These are phyloP conservation scores for Temnothorax ravouxi DNA, from an alignment of 2,888 invertebrate genomes.

Conservation along the genomic window DNA sequence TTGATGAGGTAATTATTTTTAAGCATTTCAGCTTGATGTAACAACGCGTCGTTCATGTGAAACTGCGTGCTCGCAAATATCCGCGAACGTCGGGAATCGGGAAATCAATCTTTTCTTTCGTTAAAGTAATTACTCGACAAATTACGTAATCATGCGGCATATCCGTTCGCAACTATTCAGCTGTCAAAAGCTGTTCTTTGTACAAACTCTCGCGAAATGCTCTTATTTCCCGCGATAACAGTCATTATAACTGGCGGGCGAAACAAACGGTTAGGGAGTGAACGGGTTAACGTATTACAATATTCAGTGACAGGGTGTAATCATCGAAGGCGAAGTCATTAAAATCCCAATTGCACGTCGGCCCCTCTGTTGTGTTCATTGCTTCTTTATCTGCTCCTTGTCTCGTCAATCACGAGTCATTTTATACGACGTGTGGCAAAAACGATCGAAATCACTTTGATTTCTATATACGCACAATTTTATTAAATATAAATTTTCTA, in stretches of 20 bases:
- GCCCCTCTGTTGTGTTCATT: slow-evolving; percentile 13
- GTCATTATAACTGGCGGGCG: slow-evolving; percentile 45
- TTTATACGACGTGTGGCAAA: slow-evolving; percentile 15
- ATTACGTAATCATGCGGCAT: slow-evolving; percentile 28
- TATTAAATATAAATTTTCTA: slow-evolving; percentile 9
- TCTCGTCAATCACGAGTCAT: slow-evolving; percentile 31
- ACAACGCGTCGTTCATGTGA: background rate
- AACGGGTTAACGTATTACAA: slow-evolving; percentile 54
- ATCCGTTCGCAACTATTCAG: slow-evolving; percentile 25
- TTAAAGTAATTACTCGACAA: slow-evolving; percentile 3
- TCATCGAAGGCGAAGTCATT: slow-evolving; percentile 54
- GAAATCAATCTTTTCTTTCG: slow-evolving; percentile 25
- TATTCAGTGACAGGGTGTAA: slow-evolving; percentile 63
- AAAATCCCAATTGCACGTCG: slow-evolving; percentile 34
- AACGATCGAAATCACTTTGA: slow-evolving; percentile 1
- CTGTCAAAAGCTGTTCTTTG: slow-evolving; percentile 45
- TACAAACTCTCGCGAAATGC: slow-evolving; percentile 30
- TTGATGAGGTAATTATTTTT: background rate
- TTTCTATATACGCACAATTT: slow-evolving; percentile 2
- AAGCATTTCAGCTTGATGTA: background rate
- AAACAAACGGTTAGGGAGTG: slow-evolving; percentile 34
- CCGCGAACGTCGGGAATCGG: background rate
- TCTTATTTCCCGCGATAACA: slow-evolving; percentile 42
- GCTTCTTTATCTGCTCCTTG: slow-evolving; percentile 41
- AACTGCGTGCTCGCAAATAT: slow-evolving; percentile 6